Percentiles rank a stretch among this genome's conserved stretches.
Evolutionary conservation across 2,797 vertebrate species (phyloP).

Genomic region (Esox masquinongy): DNA sequence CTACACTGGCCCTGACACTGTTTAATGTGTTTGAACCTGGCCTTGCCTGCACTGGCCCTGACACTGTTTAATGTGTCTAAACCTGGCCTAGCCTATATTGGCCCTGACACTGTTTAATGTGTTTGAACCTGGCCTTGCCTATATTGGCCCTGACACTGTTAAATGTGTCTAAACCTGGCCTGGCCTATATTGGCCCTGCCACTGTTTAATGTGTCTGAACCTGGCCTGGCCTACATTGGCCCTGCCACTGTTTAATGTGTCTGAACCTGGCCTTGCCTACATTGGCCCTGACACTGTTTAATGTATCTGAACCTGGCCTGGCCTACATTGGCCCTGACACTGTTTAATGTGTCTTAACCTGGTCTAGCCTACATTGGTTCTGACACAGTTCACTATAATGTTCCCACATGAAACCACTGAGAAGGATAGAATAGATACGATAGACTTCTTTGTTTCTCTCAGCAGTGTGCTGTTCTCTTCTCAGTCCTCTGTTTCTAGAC

Average conservation of each 20-base stretch:
- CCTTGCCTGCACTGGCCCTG: constrained; percentile 20
- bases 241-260: constrained; percentile 18
- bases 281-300: not conserved
- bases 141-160: constrained; percentile 30
- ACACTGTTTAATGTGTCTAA: constrained; percentile 17
- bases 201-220: not conserved
- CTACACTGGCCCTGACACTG: no score
- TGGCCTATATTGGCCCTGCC: no score
- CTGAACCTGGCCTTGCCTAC: no score
- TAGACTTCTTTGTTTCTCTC: not conserved
- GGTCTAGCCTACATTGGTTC: constrained; percentile 25
- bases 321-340: no score
- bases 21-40: not conserved
- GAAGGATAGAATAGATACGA: not conserved
- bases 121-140: not conserved
- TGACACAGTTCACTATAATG: constrained; percentile 23
- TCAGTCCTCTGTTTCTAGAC: constrained; percentile 1
- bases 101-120: not conserved
- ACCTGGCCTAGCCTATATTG: no score
- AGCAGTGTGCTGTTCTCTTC: not conserved
- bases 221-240: constrained; percentile 22
- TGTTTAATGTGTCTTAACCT: not conserved
- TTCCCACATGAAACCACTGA: not conserved
- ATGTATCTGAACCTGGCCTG: not conserved
- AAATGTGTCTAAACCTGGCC: not conserved